phyloP scores from a whole-genome alignment of 2,113 vertebrate species.

The Vulpes vulpes region DNA sequence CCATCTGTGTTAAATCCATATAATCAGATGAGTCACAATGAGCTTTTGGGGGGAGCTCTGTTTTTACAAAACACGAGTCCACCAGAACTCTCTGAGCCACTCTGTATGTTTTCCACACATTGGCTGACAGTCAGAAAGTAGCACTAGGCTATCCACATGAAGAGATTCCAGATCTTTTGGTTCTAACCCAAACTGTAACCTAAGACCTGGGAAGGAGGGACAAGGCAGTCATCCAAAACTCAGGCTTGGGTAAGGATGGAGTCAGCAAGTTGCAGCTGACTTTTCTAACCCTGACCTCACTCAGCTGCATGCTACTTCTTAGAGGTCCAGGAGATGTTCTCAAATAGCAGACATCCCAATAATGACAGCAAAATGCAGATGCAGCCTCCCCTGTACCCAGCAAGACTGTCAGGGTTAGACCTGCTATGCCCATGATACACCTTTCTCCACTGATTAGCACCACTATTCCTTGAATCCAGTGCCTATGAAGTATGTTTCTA shows the following conservation, averaged over 20 bases:
- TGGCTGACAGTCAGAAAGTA: not conserved
- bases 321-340: not conserved
- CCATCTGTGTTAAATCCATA: conserved; percentile 32
- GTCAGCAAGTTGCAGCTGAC: not conserved
- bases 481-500: not conserved
- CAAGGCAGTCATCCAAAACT: not conserved
- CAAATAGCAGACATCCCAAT: not conserved
- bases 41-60: not conserved
- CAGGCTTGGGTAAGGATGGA: not conserved
- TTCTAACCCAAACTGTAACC: conserved; percentile 10
- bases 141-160: not conserved
- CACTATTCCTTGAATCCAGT: not conserved
- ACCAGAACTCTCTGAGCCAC: not conserved
- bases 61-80: not conserved
- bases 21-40: conserved; percentile 25
- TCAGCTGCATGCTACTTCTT: not conserved
- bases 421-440: not conserved
- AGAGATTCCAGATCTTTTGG: not conserved
- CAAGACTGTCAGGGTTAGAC: not conserved
- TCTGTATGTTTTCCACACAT: not conserved
- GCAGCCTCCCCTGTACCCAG: not conserved
- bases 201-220: not conserved
- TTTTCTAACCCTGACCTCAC: not conserved
- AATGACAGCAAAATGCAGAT: not conserved
- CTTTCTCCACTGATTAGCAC: not conserved